phyloP scores from a whole-genome alignment of 2,113 vertebrate species.

The Colistium nudipinnis region DNA sequence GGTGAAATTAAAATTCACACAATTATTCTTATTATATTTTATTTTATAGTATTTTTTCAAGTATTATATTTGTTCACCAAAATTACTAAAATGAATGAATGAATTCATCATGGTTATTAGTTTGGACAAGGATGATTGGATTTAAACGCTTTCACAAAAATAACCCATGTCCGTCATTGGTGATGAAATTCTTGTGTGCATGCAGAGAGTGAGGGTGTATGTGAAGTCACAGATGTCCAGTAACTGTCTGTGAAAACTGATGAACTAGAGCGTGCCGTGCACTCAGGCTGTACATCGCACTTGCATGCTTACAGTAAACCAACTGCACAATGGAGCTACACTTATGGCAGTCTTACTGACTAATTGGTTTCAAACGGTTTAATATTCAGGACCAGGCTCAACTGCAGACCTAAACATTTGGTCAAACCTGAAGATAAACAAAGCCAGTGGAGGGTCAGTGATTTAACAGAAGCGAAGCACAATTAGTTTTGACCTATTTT shows the following conservation, averaged over 20 bases:
- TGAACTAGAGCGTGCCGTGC: constrained; percentile 50
- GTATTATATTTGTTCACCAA: no score
- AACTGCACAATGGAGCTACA: not conserved
- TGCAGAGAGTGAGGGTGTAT: constrained; percentile 20
- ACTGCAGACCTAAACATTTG: not conserved
- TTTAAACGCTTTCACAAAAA: no score
- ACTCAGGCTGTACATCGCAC: constrained; percentile 24
- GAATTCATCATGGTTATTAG: no score
- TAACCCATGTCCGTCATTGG: no score
- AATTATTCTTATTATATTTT: no score
- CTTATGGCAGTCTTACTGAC: not conserved
- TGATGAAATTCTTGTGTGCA: no score
- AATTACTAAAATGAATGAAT: no score
- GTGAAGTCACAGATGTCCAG: constrained; percentile 59
- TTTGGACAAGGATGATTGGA: no score
- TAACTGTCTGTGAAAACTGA: constrained; percentile 36
- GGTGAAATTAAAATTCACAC: no score
- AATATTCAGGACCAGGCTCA: not conserved
- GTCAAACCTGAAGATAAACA: constrained; percentile 26
- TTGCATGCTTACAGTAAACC: constrained; percentile 15
- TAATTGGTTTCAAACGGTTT: not conserved
- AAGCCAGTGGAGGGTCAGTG: constrained; percentile 6
- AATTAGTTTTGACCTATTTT: constrained; percentile 36
- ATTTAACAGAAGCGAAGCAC: constrained; percentile 22
- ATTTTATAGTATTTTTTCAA: no score